Conservation (phyloP, 2,113 vertebrate species). For the Aythya baeri region DNA sequence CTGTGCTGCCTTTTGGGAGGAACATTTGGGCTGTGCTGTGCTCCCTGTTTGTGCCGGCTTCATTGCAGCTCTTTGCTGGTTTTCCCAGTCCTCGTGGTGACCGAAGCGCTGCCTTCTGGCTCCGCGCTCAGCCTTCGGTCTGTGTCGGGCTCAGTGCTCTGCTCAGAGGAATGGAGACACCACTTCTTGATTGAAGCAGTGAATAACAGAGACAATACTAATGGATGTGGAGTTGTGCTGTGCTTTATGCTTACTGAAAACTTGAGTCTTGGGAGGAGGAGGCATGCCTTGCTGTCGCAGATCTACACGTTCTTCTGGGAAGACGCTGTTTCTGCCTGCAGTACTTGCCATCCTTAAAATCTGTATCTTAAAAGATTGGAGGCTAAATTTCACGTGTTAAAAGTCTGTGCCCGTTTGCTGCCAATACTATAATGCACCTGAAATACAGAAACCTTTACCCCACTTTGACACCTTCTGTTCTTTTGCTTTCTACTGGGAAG, state of each 20-base stretch:
- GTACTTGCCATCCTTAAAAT: not conserved
- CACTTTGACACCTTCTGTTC: not conserved
- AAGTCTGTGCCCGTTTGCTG: not conserved
- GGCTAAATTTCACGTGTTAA: slow-evolving; percentile 2
- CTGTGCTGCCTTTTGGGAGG: slow-evolving; percentile 48
- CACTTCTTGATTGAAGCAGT: not conserved
- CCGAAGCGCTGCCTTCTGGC: not conserved
- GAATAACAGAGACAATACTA: not conserved
- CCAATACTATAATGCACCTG: not conserved
- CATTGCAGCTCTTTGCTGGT: slow-evolving; percentile 23
- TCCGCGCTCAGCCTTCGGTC: not conserved
- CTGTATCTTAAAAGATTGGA: not conserved
- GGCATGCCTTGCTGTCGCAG: not conserved
- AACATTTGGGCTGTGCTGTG: slow-evolving; percentile 39
- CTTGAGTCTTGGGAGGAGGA: not conserved
- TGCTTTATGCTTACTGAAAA: not conserved
- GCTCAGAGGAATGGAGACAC: not conserved
- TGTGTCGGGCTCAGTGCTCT: not conserved
- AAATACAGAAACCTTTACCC: not conserved
- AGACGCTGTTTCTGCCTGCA: not conserved
- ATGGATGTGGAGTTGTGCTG: not conserved
- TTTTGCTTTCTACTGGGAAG: slow-evolving; percentile 10
- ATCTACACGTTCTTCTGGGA: not conserved
- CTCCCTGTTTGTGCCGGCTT: slow-evolving; percentile 33
- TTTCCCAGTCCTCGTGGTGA: not conserved